These are phyloP conservation scores for Agriotes lineatus DNA, from an alignment of 2,888 invertebrate genomes.

Conservation along the genomic window DNA sequence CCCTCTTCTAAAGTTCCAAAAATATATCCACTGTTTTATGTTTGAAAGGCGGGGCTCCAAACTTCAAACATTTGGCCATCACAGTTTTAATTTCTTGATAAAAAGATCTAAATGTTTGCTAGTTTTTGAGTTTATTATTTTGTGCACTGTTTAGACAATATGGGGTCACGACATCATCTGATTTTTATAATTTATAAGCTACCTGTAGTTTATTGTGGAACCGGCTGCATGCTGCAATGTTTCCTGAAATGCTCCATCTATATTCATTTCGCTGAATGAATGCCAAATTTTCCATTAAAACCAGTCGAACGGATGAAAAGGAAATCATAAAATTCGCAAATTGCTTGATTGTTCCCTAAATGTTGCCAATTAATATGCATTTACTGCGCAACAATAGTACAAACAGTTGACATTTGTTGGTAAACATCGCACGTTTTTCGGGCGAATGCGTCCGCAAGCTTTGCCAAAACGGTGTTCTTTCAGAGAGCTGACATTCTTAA, in stretches of 20 bases:
- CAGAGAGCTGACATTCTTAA: too few relatives aligned
- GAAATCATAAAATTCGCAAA: slow-evolving; percentile 28
- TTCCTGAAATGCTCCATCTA: slow-evolving; percentile 23
- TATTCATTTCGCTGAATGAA: slow-evolving; percentile 27
- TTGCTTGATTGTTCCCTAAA: slow-evolving; percentile 27
- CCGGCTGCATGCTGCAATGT: slow-evolving; percentile 15
- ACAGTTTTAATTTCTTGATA: too few relatives aligned
- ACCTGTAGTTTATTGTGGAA: slow-evolving; percentile 24
- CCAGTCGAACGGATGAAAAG: slow-evolving; percentile 20
- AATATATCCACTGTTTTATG: too few relatives aligned
- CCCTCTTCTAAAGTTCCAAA: too few relatives aligned
- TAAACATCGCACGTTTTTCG: neutral
- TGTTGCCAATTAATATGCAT: slow-evolving; percentile 23
- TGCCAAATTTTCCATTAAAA: slow-evolving; percentile 31
- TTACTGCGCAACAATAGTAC: slow-evolving; percentile 5
- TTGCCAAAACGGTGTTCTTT: too few relatives aligned
- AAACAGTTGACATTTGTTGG: slow-evolving; percentile 4
- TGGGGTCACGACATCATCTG: too few relatives aligned
- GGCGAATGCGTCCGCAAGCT: neutral
- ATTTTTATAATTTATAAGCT: too few relatives aligned
- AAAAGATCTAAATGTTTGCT: too few relatives aligned
- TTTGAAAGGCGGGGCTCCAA: too few relatives aligned
- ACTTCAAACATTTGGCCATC: too few relatives aligned
- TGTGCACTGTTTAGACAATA: too few relatives aligned
- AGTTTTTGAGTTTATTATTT: too few relatives aligned